phyloP scores from a whole-genome alignment of 23 tunicate species.

The Aplidium turbinatum region DNA sequence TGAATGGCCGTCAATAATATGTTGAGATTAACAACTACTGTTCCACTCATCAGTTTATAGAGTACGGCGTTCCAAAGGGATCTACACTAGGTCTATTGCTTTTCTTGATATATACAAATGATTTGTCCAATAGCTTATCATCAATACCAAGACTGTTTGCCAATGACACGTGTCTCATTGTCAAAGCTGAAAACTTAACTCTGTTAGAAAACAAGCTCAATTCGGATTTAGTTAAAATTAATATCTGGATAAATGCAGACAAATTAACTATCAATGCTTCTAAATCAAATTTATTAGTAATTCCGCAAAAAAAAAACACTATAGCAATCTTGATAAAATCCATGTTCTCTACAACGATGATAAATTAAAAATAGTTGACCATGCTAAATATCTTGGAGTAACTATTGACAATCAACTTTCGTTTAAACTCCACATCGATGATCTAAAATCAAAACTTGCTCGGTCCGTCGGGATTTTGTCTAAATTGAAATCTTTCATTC shows the following conservation, averaged over 20 bases:
- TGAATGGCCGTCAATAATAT: constrained; percentile 2
- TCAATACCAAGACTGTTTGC: neutral
- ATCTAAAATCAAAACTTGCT: too few relatives aligned
- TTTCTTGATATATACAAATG: constrained; percentile 3
- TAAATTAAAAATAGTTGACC: too few relatives aligned
- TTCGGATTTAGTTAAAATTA: neutral
- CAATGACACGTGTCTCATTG: neutral
- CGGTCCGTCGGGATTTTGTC: too few relatives aligned
- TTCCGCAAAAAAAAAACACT: neutral
- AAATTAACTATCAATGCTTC: constrained; percentile 1
- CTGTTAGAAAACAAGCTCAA: neutral
- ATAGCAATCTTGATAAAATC: too few relatives aligned
- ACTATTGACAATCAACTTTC: too few relatives aligned
- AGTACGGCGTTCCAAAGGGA: neutral
- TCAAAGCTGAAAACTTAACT: neutral
- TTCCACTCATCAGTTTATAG: neutral
- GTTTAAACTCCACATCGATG: too few relatives aligned
- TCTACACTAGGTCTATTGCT: constrained; percentile 1
- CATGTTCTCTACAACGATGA: too few relatives aligned
- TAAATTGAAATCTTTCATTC: too few relatives aligned
- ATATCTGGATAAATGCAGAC: neutral
- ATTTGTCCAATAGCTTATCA: neutral
- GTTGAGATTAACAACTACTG: neutral
- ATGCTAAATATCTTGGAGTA: too few relatives aligned
- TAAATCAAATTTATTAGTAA: neutral